Conservation (phyloP, 2,888 invertebrate genomes). For the Busseola fusca region DNA sequence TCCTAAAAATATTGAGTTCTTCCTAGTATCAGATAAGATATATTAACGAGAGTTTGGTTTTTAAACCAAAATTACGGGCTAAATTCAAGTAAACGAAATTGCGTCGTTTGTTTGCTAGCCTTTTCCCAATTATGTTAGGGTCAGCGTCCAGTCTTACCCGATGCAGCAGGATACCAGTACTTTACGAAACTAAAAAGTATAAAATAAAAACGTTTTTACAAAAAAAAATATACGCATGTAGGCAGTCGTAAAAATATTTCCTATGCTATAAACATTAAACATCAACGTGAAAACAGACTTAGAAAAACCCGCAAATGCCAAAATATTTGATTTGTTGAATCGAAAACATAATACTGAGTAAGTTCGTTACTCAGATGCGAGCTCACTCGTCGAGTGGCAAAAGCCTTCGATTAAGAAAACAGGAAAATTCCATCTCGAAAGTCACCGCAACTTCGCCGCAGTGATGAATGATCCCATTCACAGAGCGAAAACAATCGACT, state of each 20-base stretch:
- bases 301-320: background rate
- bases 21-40: too few species aligned
- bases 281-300: background rate
- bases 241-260: background rate
- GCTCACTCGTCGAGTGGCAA: constrained; percentile 28
- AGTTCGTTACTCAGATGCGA: constrained; percentile 15
- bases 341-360: constrained; percentile 8
- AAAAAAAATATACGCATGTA: background rate
- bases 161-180: too few species aligned
- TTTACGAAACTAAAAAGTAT: too few species aligned
- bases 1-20: background rate
- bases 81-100: too few species aligned
- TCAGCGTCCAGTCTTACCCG: too few species aligned
- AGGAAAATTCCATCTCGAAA: constrained; percentile 56
- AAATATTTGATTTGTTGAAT: constrained; percentile 21
- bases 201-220: too few species aligned
- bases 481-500: constrained; percentile 45
- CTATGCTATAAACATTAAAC: background rate
- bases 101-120: too few species aligned
- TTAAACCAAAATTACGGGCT: too few species aligned
- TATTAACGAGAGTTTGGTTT: too few species aligned
- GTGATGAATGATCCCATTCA: constrained; percentile 54
- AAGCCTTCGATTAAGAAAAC: constrained; percentile 54
- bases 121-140: too few species aligned
- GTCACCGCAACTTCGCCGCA: constrained; percentile 35